These are phyloP conservation scores for Drosophila ogumai DNA, from an alignment of 1,140 invertebrate species.

Conservation along the genomic window DNA sequence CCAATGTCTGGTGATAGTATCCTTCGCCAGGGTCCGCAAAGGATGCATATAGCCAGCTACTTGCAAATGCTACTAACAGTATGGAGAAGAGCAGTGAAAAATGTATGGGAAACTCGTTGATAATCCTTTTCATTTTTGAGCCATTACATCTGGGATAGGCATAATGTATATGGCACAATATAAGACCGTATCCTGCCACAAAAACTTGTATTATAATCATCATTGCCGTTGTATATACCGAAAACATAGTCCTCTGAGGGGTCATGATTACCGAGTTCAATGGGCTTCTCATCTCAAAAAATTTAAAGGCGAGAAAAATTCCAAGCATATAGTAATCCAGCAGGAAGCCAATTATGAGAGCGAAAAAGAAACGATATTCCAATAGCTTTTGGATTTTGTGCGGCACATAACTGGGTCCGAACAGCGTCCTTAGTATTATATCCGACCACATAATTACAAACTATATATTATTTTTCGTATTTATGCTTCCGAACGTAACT, in stretches of 20 bases:
- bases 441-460: conserved; percentile 4
- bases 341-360: conserved; percentile 5
- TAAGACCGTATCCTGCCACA: conserved; percentile 16
- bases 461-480: background rate
- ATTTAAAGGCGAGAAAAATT: conserved; percentile 14
- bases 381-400: conserved; percentile 20
- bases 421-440: background rate
- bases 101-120: conserved; percentile 1
- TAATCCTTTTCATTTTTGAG: background rate
- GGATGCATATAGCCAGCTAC: conserved; percentile 25
- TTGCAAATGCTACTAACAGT: conserved; percentile 1
- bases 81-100: conserved; percentile 3
- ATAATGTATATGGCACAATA: conserved; percentile 42
- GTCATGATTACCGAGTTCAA: background rate
- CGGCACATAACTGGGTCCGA: conserved; percentile 10
- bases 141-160: conserved; percentile 2
- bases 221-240: background rate
- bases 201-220: background rate
- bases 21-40: background rate
- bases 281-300: conserved; percentile 5
- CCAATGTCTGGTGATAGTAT: background rate
- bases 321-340: conserved; percentile 29
- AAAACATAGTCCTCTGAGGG: background rate
- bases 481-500: background rate
- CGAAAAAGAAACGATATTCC: conserved; percentile 24